Percentiles rank a stretch among this genome's conserved stretches.
These are phyloP conservation scores for Euproctis similis DNA, from an alignment of 2,888 invertebrate species.

Conservation along the genomic window DNA sequence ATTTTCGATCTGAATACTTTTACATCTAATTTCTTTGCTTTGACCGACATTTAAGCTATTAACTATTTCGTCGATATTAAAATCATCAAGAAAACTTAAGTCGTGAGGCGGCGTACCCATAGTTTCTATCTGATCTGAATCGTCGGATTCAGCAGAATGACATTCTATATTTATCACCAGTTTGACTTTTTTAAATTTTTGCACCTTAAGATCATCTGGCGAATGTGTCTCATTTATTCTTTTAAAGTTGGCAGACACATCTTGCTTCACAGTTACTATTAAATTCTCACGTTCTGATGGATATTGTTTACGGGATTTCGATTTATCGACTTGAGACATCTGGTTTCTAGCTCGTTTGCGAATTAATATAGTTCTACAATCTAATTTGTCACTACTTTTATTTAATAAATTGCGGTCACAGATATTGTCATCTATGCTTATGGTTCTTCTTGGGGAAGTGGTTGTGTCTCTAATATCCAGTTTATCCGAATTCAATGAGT, in stretches of 20 bases:
- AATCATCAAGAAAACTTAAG: constrained; percentile 52
- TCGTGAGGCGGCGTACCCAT: constrained; percentile 25
- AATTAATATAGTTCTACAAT: constrained; percentile 6
- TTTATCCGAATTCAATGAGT: too few species aligned
- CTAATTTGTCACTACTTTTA: neutral
- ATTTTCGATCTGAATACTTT: too few species aligned
- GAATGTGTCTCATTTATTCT: constrained; percentile 2
- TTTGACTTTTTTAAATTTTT: constrained; percentile 32
- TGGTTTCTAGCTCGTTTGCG: constrained; percentile 2
- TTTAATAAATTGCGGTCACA: too few species aligned
- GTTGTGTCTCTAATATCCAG: too few species aligned
- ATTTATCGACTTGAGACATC: neutral
- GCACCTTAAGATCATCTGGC: constrained; percentile 15
- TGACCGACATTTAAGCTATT: constrained; percentile 29
- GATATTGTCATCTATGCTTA: too few species aligned
- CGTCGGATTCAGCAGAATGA: constrained; percentile 12
- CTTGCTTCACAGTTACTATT: constrained; percentile 23
- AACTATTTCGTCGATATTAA: constrained; percentile 54
- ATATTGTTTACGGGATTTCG: constrained; percentile 6
- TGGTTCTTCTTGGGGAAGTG: too few species aligned
- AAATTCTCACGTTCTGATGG: constrained; percentile 22
- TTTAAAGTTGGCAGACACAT: constrained; percentile 6
- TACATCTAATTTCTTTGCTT: too few species aligned
- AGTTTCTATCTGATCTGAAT: constrained; percentile 15
- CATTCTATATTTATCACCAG: constrained; percentile 39